phyloP scores from a whole-genome alignment of 2,888 invertebrate species.

The Tridacna gigas region DNA sequence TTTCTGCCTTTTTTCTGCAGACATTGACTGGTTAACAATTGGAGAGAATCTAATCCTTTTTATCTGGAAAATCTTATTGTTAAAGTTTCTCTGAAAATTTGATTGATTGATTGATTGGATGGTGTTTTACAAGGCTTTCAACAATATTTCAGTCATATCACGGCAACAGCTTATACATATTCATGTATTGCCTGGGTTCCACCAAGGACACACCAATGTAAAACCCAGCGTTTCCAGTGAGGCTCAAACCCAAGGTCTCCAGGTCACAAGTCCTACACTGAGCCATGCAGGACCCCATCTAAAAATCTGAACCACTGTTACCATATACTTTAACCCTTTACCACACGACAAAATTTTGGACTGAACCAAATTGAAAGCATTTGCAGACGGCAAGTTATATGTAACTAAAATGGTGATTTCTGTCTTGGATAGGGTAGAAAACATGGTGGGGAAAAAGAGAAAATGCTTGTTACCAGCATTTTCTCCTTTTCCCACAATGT shows the following conservation, averaged over 20 bases:
- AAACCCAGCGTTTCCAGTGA: no score
- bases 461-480: neutral
- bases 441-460: neutral
- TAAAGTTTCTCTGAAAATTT: neutral
- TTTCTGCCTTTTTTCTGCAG: constrained; percentile 4
- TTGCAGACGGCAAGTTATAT: no score
- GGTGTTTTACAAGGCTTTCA: neutral
- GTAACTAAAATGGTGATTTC: neutral
- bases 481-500: neutral
- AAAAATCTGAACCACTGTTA: no score
- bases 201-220: no score
- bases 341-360: no score
- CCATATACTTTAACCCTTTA: no score
- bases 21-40: neutral
- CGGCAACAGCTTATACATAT: neutral
- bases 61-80: neutral
- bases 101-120: neutral
- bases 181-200: neutral
- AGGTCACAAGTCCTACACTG: no score
- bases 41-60: neutral
- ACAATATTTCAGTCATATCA: neutral
- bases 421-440: neutral
- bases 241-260: no score
- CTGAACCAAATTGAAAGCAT: no score
- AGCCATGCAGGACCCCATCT: no score